phyloP scores from a whole-genome alignment of 30 jellyfish, hydroid and myxozoan species.

The Hydractinia echinata region DNA sequence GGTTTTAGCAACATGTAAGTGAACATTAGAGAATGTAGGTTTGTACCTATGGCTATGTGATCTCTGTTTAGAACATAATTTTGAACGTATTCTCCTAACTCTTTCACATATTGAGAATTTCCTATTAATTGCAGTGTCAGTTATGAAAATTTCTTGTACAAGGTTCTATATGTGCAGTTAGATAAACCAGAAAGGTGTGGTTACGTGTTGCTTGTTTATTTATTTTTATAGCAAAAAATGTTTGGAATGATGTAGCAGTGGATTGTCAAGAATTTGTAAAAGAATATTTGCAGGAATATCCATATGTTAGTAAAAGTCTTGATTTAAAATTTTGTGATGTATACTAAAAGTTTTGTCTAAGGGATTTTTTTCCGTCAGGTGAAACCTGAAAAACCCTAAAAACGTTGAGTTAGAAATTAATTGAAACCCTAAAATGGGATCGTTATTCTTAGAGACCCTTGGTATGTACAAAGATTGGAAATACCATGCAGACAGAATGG shows the following conservation, averaged over 20 bases:
- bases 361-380: neutral
- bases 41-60: neutral
- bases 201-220: neutral
- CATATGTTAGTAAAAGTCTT: constrained; percentile 12
- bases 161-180: neutral
- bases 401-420: no score
- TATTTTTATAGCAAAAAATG: constrained; percentile 58
- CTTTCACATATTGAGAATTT: no score
- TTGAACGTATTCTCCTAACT: no score
- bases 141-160: neutral
- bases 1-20: constrained; percentile 57
- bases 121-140: no score
- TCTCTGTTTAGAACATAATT: no score
- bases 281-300: constrained; percentile 84
- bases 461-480: constrained; percentile 57
- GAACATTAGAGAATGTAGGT: neutral
- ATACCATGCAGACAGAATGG: constrained; percentile 83
- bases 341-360: neutral
- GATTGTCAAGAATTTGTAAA: constrained; percentile 70
- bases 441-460: constrained; percentile 63
- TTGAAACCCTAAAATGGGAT: neutral
- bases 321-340: no score
- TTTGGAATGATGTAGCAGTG: constrained; percentile 84
- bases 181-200: neutral
- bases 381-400: no score